These are phyloP conservation scores for Heterotis niloticus DNA, from an alignment of 2,113 vertebrate genomes.

Conservation along the genomic window DNA sequence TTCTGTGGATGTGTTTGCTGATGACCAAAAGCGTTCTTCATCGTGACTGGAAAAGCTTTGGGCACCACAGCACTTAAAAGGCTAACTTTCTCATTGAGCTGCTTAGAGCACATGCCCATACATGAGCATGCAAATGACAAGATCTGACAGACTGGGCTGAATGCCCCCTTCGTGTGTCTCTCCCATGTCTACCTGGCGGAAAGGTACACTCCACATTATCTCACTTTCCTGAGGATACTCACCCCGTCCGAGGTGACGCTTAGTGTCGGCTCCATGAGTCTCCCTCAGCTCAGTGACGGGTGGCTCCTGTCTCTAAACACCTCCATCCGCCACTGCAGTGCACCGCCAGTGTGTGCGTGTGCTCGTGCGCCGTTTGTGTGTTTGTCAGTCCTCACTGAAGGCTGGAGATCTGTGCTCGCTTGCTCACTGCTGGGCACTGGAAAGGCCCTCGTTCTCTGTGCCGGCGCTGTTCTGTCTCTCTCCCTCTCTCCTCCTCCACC, in stretches of 20 bases:
- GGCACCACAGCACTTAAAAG: not conserved
- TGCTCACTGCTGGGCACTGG: constrained; percentile 9
- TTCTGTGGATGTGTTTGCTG: not conserved
- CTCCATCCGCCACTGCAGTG: constrained; percentile 43
- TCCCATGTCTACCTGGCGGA: not conserved
- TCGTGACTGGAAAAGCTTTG: constrained; percentile 41
- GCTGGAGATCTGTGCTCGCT: not conserved
- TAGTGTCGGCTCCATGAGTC: constrained; percentile 81
- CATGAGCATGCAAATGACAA: not conserved
- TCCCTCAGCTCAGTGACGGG: constrained; percentile 51
- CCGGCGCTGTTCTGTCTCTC: constrained; percentile 37
- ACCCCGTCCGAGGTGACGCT: constrained; percentile 62
- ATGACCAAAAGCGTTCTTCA: constrained; percentile 32
- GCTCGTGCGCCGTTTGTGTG: constrained; percentile 19
- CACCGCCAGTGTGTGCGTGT: constrained; percentile 19
- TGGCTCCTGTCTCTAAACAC: constrained; percentile 43
- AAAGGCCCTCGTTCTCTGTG: constrained; percentile 12
- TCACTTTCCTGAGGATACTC: constrained; percentile 15
- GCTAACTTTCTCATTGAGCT: not conserved
- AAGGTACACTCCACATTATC: not conserved
- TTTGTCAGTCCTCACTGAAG: constrained; percentile 15
- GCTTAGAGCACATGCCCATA: not conserved
- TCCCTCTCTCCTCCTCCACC: constrained; percentile 33
- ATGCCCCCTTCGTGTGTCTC: not conserved
- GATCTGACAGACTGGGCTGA: not conserved